These are phyloP conservation scores for Doryteuthis pealeii DNA, from an alignment of 1,140 invertebrate species.

Conservation along the genomic window DNA sequence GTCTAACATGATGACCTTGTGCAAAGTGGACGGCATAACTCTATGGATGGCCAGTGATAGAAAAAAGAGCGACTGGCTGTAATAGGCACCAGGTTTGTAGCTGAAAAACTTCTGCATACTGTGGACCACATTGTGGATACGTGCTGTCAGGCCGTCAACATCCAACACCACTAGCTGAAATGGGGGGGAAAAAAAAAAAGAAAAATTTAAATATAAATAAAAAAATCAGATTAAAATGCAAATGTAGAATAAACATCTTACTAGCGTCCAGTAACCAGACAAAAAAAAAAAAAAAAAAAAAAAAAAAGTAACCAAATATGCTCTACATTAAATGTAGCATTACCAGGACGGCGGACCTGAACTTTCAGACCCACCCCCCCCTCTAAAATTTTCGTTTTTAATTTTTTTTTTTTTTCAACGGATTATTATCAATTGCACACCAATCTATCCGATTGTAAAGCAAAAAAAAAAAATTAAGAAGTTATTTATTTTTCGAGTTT, in stretches of 20 bases:
- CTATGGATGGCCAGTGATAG: constrained; percentile 75
- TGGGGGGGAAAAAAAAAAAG: constrained; percentile 19
- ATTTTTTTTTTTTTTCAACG: too few relatives aligned
- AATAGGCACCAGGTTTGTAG: constrained; percentile 76
- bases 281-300: too few relatives aligned
- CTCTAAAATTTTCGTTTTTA: too few relatives aligned
- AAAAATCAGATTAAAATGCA: constrained; percentile 13
- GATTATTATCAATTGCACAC: too few relatives aligned
- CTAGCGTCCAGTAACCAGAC: not conserved
- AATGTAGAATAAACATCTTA: not conserved
- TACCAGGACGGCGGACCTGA: not conserved
- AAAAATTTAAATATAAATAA: constrained; percentile 3
- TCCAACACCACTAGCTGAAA: constrained; percentile 68
- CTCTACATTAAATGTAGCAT: not conserved
- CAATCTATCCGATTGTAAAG: not conserved
- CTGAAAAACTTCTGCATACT: constrained; percentile 77
- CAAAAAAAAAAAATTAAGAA: not conserved
- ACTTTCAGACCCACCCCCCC: too few relatives aligned
- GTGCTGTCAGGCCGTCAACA: constrained; percentile 66
- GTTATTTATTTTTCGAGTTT: too few relatives aligned
- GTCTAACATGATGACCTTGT: constrained; percentile 75
- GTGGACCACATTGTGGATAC: constrained; percentile 69
- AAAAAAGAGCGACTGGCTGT: constrained; percentile 81
- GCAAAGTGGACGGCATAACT: constrained; percentile 65
- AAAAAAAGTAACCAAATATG: not conserved